Conservation (phyloP, 2,888 invertebrate species). For the Sceliomorpha sp. region DNA sequence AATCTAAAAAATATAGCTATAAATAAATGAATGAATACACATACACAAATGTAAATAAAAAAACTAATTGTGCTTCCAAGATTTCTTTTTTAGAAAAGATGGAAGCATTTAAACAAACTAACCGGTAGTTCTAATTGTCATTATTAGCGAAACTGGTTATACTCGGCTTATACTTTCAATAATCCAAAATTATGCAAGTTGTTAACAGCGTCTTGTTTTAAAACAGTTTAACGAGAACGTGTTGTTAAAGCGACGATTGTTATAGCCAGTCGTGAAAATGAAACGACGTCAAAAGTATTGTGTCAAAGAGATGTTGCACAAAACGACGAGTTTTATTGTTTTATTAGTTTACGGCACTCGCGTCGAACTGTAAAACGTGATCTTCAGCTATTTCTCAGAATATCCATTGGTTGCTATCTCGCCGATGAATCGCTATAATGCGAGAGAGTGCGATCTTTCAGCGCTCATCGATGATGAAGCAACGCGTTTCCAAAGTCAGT, state of each 20-base stretch:
- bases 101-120: no score
- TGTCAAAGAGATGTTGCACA: slow-evolving; percentile 42
- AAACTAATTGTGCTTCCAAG: no score
- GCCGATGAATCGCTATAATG: slow-evolving; percentile 38
- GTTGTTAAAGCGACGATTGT: slow-evolving; percentile 14
- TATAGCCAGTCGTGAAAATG: slow-evolving; percentile 15
- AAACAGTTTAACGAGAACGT: slow-evolving; percentile 13
- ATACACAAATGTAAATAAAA: no score
- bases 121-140: no score
- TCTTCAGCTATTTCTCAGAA: slow-evolving; percentile 40
- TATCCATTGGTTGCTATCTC: slow-evolving; percentile 32
- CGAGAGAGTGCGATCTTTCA: slow-evolving; percentile 43
- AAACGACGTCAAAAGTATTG: slow-evolving; percentile 39
- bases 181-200: slow-evolving; percentile 14
- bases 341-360: slow-evolving; percentile 55
- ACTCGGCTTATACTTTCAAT: no score
- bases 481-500: slow-evolving; percentile 27
- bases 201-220: no score
- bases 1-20: no score
- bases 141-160: no score
- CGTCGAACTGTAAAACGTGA: slow-evolving; percentile 39
- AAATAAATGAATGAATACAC: no score
- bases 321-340: slow-evolving; percentile 57
- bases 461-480: slow-evolving; percentile 32
- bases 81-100: no score